Evolutionary conservation across 2,113 vertebrate species (phyloP), one percentile per base, ranked within the genome.

Genomic region (Ginglymostoma cirratum): DNA sequence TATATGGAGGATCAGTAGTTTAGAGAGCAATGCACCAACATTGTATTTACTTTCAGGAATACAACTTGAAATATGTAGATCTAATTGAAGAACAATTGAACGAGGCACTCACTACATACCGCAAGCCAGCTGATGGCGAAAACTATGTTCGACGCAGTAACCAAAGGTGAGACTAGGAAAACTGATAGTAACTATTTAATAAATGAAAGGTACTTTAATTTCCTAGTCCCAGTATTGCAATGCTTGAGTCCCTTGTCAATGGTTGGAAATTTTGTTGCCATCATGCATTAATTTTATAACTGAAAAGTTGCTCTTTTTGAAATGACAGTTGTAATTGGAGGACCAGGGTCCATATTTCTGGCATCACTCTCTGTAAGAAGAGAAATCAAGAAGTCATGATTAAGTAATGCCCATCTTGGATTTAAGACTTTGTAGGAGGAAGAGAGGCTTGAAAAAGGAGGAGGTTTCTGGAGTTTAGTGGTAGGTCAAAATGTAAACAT

Each of bases 131-230:
- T 42, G 99, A 99, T 97, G 99, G 99, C 95, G 99, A 99, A 98
- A 99, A 99, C 97, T 99, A 99, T 14, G 99, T 99, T 96, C 98
- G 99, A 96, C 98, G 99, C 80, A 99, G 99, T 98, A 99, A 99
- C 97, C 99, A 99, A 98, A 99, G 99, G 99, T 98, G 97, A 96
- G 14, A 30, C 92, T 97, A 0, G 0, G 89, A 38, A n/a, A 61
- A 17, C 24, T 52, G 45, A 3, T 23, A 0, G 48, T 86, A 86
- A 0, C 83, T 61, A 61, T 27, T 48, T 45, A 87, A 52, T 92
- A 2, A n/a, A n/a, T 92, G 14, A 61, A 65, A n/a, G n/a, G 3
- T 89, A n/a, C 12, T 27, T 30, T 34, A 15, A n/a, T 15, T 17
- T 23, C 34, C 38, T n/a, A 93, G 6, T 2, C n/a, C 61, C 55